Conservation (phyloP, 2,113 vertebrate genomes). For the Eurypyga helias region DNA sequence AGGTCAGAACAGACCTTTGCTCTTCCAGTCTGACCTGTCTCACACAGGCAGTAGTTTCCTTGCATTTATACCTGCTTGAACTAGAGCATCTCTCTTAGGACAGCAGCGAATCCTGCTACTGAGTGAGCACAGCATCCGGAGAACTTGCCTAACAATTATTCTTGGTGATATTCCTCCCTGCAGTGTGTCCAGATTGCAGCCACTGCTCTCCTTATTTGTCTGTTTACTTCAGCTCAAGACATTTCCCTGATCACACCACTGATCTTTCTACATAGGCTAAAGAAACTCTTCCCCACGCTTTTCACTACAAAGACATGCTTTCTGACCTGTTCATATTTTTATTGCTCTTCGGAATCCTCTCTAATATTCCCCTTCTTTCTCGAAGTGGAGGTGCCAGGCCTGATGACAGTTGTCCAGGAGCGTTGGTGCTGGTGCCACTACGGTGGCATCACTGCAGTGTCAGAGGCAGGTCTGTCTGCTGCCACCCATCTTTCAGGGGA, state of each 20-base stretch:
- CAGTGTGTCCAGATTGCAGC: neutral
- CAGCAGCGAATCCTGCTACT: neutral
- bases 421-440: neutral
- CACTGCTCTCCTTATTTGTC: neutral
- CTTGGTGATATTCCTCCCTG: neutral
- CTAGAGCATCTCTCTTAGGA: neutral
- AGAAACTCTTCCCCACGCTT: neutral
- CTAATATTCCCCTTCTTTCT: neutral
- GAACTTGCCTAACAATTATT: neutral
- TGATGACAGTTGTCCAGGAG: neutral
- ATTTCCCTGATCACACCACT: neutral
- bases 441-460: neutral
- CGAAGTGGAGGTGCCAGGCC: fast-evolving
- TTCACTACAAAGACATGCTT: neutral
- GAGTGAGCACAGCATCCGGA: fast-evolving
- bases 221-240: neutral
- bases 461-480: neutral
- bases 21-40: neutral
- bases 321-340: neutral
- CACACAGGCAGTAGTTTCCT: neutral
- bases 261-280: neutral
- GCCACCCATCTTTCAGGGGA: neutral
- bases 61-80: neutral
- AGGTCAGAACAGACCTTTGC: fast-evolving
- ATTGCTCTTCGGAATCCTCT: neutral